Evolutionary conservation across 2,797 vertebrate genomes (phyloP).

Genomic region (Aulostomus chinensis): DNA sequence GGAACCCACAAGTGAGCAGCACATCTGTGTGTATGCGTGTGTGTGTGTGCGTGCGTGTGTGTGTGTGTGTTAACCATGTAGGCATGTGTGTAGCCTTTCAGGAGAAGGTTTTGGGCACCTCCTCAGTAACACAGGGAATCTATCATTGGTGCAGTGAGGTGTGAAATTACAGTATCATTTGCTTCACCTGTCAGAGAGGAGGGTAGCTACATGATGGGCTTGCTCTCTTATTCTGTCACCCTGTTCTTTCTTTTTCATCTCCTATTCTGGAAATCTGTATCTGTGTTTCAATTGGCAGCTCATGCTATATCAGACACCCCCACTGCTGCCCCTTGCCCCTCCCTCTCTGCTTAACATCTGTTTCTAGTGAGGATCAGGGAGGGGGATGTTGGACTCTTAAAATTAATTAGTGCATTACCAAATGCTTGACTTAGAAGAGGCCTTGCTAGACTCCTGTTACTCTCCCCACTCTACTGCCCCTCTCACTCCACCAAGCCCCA

Average conservation of each 20-base stretch:
- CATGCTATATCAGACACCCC: conserved; percentile 30
- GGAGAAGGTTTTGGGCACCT: conserved; percentile 51
- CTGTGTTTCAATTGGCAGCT: conserved; percentile 27
- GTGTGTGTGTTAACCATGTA: neutral
- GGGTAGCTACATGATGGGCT: conserved; percentile 6
- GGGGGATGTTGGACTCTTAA: conserved; percentile 69
- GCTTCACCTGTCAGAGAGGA: conserved; percentile 60
- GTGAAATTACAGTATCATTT: conserved; percentile 72
- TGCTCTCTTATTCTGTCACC: conserved; percentile 24
- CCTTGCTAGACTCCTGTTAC: conserved; percentile 37
- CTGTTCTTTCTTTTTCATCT: conserved; percentile 11
- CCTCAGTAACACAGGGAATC: conserved; percentile 46
- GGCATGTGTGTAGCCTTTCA: conserved; percentile 8
- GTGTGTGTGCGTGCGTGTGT: neutral
- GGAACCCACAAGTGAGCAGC: conserved; percentile 18
- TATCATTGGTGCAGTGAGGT: conserved; percentile 49
- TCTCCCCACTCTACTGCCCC: conserved; percentile 27
- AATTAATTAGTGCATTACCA: conserved; percentile 78
- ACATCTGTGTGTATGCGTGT: neutral
- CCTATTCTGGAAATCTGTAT: conserved; percentile 39
- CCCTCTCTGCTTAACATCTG: conserved; percentile 64
- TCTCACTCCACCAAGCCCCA: conserved; percentile 32
- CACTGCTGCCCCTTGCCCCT: neutral
- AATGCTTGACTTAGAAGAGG: conserved; percentile 59
- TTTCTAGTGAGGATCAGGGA: conserved; percentile 62